Evolutionary conservation across 2,797 vertebrate species (phyloP).

Genomic region (Meda fulgida): DNA sequence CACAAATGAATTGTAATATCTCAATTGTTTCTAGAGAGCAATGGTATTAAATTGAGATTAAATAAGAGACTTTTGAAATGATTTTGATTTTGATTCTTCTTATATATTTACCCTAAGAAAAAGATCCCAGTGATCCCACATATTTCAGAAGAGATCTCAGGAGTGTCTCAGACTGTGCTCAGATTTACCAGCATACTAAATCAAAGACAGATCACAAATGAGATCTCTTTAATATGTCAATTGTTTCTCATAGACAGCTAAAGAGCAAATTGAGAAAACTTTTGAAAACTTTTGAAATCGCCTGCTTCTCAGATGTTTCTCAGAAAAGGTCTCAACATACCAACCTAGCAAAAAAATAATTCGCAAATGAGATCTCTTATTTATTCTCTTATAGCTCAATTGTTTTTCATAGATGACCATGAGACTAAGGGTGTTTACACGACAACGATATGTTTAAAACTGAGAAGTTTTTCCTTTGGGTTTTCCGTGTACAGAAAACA

Average conservation of each 20-base stretch:
- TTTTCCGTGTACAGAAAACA: no score
- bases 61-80: neutral
- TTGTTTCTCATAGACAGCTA: neutral
- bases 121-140: neutral
- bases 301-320: neutral
- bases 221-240: neutral
- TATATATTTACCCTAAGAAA: neutral
- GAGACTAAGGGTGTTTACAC: no score
- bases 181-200: neutral
- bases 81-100: neutral
- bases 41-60: neutral
- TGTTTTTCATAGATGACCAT: neutral
- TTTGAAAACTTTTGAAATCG: neutral
- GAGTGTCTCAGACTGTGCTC: neutral
- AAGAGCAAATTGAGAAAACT: neutral
- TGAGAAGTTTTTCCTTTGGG: no score
- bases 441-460: no score
- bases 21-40: conserved; percentile 13
- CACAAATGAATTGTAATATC: neutral
- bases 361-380: neutral
- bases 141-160: neutral
- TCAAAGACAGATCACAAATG: neutral
- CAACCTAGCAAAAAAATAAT: neutral
- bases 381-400: neutral
- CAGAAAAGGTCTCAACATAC: neutral